Base-by-base conservation (phyloP, 2,888 invertebrate species). In the Mythimna loreyi region DNA sequence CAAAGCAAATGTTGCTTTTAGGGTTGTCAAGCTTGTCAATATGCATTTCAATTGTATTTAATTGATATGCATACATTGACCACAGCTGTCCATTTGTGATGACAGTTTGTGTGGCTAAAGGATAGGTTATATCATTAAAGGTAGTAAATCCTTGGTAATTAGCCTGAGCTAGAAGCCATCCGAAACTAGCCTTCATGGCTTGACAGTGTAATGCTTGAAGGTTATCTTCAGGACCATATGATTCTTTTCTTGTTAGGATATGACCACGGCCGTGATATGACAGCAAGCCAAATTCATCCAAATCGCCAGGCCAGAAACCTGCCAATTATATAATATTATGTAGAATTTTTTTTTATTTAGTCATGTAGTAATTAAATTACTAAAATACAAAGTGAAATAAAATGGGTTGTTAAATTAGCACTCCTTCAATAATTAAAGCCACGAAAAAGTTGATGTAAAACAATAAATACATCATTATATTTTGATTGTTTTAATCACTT, bases 41-140 rank as follows among this genome's bases (percentile, higher is more conserved):
- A 85, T 98, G 97, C 82, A 98, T 92, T 19, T 97, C 87, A 45
- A 97, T 96, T 0, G 99, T 99, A 90, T 99, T 99, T 68, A 99
- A 92, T 91, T 99, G 99, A 90, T 99, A 99, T 19, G 97, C 96
- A 88, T 97, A 98, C 80, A 99, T 98, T 0, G 98, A 98, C 97
- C 98, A 99, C 5, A 96, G 89, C 80, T 98, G 97, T 0, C 99
- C 99, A 93, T 99, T 98, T 0, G 99, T 98, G 49, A 99, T 96
- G 19, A 99, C 95, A 21, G 98, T 97, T 96, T 99, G 99, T 5
- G 98, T 98, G 0, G 97, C 97, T 67, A 99, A 91, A 0, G 99
- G 99, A 90, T 99, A 99, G 0, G 98, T 98, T 23, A 99, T 85
- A 81, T 99, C 99, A 83, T 98, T 98, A 89, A 97, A 98, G 21